Evolutionary conservation across 2,888 invertebrate species (phyloP).

Genomic region (Sycophila texana): DNA sequence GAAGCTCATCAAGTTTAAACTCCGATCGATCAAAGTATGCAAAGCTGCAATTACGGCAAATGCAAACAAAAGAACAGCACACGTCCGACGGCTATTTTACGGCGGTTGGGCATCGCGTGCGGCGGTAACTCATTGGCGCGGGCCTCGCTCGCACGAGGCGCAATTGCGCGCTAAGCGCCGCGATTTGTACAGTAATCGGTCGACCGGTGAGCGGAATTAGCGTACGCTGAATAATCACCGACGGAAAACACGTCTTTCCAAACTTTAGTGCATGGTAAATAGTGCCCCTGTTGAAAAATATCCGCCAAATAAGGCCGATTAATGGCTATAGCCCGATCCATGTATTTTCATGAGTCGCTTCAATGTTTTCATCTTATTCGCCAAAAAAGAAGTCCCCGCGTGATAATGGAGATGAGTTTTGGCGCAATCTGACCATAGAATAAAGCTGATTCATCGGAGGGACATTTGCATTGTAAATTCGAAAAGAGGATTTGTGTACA

Average conservation of each 20-base stretch:
- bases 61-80: neutral
- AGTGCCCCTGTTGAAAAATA: neutral
- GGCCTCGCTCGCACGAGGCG: neutral
- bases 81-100: conserved; percentile 1
- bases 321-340: neutral
- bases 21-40: too few species aligned
- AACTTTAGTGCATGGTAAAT: neutral
- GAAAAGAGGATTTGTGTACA: neutral
- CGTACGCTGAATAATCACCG: conserved; percentile 33
- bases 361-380: neutral
- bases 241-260: conserved; percentile 11
- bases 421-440: neutral
- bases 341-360: neutral
- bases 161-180: conserved; percentile 1
- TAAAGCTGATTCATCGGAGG: neutral
- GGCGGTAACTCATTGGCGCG: conserved; percentile 15
- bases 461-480: neutral
- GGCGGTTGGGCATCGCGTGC: conserved; percentile 28
- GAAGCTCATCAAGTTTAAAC: too few species aligned
- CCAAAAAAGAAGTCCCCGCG: too few species aligned
- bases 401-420: neutral
- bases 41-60: too few species aligned
- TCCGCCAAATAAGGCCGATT: neutral
- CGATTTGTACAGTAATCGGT: conserved; percentile 45
- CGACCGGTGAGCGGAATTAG: conserved; percentile 14